Percentiles rank a stretch among this genome's conserved stretches.
These are phyloP conservation scores for Mastigias papua DNA, from an alignment of 30 jellyfish, hydroid and myxozoan species.

Conservation along the genomic window DNA sequence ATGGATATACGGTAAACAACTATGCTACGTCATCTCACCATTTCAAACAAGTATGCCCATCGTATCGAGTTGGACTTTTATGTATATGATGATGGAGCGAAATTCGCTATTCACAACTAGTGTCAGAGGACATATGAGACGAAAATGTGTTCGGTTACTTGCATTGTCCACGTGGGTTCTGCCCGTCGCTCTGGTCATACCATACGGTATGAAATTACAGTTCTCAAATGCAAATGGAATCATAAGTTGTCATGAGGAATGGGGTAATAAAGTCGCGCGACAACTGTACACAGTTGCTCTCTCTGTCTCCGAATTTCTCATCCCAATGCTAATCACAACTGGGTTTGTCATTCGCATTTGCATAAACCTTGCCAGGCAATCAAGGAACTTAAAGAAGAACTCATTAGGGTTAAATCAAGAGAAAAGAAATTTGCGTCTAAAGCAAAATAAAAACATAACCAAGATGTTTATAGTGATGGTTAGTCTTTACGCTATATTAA, in stretches of 20 bases:
- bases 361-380: slow-evolving; percentile 44
- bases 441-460: slow-evolving; percentile 52
- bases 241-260: slow-evolving; percentile 32
- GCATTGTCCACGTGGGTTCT: slow-evolving; percentile 77
- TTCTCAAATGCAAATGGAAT: slow-evolving; percentile 18
- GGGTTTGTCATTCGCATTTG: slow-evolving; percentile 55
- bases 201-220: slow-evolving; percentile 70
- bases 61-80: slow-evolving; percentile 82
- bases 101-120: slow-evolving; percentile 57
- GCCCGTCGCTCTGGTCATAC: slow-evolving; percentile 75
- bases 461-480: slow-evolving; percentile 72
- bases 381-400: slow-evolving; percentile 41
- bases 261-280: slow-evolving; percentile 59
- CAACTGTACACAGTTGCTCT: slow-evolving; percentile 54
- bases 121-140: slow-evolving; percentile 35
- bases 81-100: slow-evolving; percentile 81
- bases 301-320: slow-evolving; percentile 63
- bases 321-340: slow-evolving; percentile 55
- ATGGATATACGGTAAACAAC: slow-evolving; percentile 60
- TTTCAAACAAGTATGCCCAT: slow-evolving; percentile 80
- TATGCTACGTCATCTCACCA: slow-evolving; percentile 76
- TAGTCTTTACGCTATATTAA: slow-evolving; percentile 60
- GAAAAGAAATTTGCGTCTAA: slow-evolving; percentile 38
- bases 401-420: slow-evolving; percentile 56
- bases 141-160: slow-evolving; percentile 40